Percentiles rank a stretch among this genome's conserved stretches.
Conservation (phyloP, 1,140 invertebrate genomes). For the Heterodera carotae region DNA sequence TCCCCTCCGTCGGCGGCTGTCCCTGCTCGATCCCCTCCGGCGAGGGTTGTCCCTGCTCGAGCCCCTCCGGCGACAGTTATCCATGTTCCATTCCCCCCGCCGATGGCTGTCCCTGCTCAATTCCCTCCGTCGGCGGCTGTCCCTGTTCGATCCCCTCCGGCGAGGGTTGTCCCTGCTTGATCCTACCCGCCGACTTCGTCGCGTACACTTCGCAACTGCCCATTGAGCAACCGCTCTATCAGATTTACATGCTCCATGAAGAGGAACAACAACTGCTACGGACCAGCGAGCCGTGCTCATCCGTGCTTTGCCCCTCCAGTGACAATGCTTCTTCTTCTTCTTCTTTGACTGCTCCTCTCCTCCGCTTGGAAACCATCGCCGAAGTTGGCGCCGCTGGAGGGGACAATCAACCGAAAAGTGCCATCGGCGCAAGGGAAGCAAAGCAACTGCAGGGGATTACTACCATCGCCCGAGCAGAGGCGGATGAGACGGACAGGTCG, state of each 20-base stretch:
- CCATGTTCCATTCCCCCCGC: too few relatives aligned
- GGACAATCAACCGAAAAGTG: background rate
- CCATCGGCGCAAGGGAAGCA: background rate
- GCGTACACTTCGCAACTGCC: slow-evolving; percentile 47
- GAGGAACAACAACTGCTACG: slow-evolving; percentile 23
- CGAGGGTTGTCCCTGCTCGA: too few relatives aligned
- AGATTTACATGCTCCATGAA: slow-evolving; percentile 61
- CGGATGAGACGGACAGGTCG: slow-evolving; percentile 3
- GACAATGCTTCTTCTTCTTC: slow-evolving; percentile 7
- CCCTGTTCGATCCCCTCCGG: background rate
- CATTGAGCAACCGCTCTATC: slow-evolving; percentile 57
- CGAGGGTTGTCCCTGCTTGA: background rate
- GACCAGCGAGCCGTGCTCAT: background rate
- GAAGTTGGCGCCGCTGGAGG: background rate
- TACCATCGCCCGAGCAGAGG: slow-evolving; percentile 2
- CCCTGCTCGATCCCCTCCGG: too few relatives aligned
- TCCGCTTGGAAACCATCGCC: background rate
- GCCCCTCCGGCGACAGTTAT: too few relatives aligned
- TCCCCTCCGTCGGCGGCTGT: too few relatives aligned
- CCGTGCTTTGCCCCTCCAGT: slow-evolving; percentile 6
- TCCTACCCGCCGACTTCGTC: background rate
- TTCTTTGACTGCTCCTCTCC: background rate
- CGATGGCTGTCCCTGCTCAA: too few relatives aligned
- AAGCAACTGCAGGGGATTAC: background rate
- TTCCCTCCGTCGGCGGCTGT: background rate